Percentiles rank a stretch among this genome's conserved stretches.
These are phyloP conservation scores for Cavia porcellus DNA, from an alignment of 2,113 vertebrate genomes.

Conservation along the genomic window DNA sequence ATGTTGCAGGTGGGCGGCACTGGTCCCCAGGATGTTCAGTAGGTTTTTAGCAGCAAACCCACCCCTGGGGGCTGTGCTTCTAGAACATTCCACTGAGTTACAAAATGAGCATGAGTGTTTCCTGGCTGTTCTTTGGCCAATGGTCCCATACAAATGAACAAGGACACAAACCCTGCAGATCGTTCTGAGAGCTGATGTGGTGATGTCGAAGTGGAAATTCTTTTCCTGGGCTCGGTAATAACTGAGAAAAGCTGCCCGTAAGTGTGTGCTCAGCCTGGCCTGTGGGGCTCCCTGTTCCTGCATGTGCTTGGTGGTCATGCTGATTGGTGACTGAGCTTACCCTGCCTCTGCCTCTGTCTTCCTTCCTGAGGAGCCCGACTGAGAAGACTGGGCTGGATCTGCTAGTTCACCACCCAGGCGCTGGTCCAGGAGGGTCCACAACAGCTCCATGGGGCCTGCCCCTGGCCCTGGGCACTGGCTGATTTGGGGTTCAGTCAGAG, in stretches of 20 bases:
- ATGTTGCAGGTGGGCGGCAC: accelerated
- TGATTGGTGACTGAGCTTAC: neutral
- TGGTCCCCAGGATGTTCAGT: accelerated
- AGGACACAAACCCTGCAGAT: neutral
- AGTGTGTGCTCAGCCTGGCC: accelerated
- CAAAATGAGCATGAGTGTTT: neutral
- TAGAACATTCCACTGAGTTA: neutral
- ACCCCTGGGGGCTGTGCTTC: accelerated
- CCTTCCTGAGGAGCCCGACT: neutral
- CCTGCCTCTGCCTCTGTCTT: accelerated
- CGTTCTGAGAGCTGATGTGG: accelerated
- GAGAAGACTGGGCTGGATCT: too few relatives aligned
- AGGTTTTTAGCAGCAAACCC: neutral
- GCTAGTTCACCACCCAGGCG: accelerated
- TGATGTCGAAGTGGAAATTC: too few relatives aligned
- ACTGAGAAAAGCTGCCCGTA: accelerated
- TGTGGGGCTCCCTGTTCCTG: accelerated
- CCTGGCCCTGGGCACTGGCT: neutral
- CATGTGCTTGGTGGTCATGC: accelerated
- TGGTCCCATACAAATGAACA: too few relatives aligned
- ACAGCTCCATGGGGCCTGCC: neutral
- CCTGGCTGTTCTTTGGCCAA: neutral
- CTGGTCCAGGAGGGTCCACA: accelerated
- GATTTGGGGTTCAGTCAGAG: neutral
- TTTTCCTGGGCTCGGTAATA: too few relatives aligned